Base-by-base conservation (phyloP, 2,888 invertebrate species). In the Trichopoda pennipes region DNA sequence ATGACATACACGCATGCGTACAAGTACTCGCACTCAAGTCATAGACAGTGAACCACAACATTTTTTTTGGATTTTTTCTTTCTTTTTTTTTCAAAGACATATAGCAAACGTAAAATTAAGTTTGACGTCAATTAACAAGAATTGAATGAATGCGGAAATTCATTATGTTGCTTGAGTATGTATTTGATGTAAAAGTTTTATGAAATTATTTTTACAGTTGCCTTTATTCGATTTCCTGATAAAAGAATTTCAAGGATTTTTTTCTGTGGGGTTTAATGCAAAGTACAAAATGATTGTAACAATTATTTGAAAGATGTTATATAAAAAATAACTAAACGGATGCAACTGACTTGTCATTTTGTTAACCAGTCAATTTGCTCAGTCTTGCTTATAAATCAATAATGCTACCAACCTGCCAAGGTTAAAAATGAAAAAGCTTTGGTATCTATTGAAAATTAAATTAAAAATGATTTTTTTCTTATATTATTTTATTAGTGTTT, bases 111-210 rank as follows among this genome's bases (percentile, higher is more conserved):
- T 44, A 3, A 44, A 19, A 19, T 19, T 49, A 60, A 55, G 12
- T 72, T 35, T 81, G 64, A 72, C 70, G 82, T 82, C 56, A 75
- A 47, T 42, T 64, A 16, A 1, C 9, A 66, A 56, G 49, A 70
- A 61, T 75, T 61, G 23, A 68, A 51, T 51, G 58, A 82, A 82
- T 75, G 82, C 78, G 78, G 82, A 82, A 82, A 79, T 79, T 38
- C 0, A 58, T 80, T 56, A 35, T 38, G 53, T 32, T 23, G 23
- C 23, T 53, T 44, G 16, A 21, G 17, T 49, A 17, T 17, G 17
- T 51, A 23, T 53, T 63, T 7, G 28, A 28, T 38, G n/a, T 47
- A 21, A 23, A 66, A 23, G 38, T 55, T 66, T 35, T 28, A 53
- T 16, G 21, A n/a, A 28, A 53, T 19, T 32, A 42, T 12, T 12